A percentile compares a stretch with the other conserved stretches of the same genome.
Evolutionary conservation across 2,888 invertebrate species (phyloP).

Genomic region (Synergus itoensis): DNA sequence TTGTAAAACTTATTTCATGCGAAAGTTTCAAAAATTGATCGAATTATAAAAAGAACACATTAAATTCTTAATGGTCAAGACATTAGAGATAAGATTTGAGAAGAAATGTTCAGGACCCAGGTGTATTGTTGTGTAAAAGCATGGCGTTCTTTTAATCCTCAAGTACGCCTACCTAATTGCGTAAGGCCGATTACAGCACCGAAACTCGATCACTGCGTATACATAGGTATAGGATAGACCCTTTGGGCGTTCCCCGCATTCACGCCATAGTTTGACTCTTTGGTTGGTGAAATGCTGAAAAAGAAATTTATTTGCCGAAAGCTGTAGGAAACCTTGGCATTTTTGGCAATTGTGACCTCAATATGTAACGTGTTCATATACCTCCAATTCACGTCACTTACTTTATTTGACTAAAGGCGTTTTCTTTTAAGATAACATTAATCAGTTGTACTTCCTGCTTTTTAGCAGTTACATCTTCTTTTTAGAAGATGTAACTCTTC

Average conservation of each 20-base stretch:
- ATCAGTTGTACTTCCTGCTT: too few relatives aligned
- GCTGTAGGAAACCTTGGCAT: conserved; percentile 60
- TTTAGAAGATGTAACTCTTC: too few relatives aligned
- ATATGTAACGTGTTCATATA: conserved; percentile 43
- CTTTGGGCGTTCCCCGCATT: conserved; percentile 27
- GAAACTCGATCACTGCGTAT: conserved; percentile 59
- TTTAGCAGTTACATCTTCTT: too few relatives aligned
- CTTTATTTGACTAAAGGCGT: background rate
- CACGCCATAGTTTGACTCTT: conserved; percentile 6
- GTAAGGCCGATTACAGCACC: conserved; percentile 57
- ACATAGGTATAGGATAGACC: conserved; percentile 34
- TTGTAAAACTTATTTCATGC: background rate
- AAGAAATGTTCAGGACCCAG: background rate
- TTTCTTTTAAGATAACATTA: too few relatives aligned
- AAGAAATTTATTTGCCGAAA: conserved; percentile 45
- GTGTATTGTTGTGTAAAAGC: conserved; percentile 47
- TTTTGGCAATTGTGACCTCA: conserved; percentile 54
- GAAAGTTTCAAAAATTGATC: conserved; percentile 37
- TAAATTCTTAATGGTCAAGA: conserved; percentile 1
- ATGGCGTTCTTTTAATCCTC: conserved; percentile 44
- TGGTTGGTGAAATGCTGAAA: conserved; percentile 43
- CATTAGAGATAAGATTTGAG: conserved; percentile 1
- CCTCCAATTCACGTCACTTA: conserved; percentile 10
- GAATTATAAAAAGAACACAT: conserved; percentile 6
- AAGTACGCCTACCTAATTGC: conserved; percentile 54